Conservation (phyloP, 2,888 invertebrate species). For the Tortrix viridana region DNA sequence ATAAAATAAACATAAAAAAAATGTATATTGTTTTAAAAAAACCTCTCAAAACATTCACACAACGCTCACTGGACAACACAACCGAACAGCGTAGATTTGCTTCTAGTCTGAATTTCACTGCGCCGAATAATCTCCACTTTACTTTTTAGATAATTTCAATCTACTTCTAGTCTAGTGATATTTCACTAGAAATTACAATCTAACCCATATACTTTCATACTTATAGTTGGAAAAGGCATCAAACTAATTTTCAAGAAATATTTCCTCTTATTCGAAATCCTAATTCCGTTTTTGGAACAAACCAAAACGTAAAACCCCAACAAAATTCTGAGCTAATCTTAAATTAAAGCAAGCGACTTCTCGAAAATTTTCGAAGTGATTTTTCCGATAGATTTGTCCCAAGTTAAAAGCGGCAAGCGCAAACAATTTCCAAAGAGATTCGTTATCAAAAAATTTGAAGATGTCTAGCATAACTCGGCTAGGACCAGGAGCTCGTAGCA, state of each 20-base stretch:
- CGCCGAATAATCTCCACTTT: too few relatives aligned
- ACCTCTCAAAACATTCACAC: constrained; percentile 12
- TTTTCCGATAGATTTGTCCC: background rate
- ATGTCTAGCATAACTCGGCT: constrained; percentile 39
- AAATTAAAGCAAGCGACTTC: too few relatives aligned
- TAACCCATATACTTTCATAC: too few relatives aligned
- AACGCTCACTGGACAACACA: constrained; percentile 13
- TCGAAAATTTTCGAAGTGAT: background rate
- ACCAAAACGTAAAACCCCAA: too few relatives aligned
- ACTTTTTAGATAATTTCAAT: too few relatives aligned
- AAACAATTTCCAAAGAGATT: background rate
- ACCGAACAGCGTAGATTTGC: background rate
- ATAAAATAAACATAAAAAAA: constrained; percentile 1
- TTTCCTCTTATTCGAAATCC: too few relatives aligned
- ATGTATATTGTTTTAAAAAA: constrained; percentile 22
- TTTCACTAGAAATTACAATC: too few relatives aligned
- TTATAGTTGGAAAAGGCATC: too few relatives aligned
- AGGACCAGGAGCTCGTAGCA: constrained; percentile 71
- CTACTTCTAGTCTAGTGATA: too few relatives aligned
- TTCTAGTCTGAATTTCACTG: background rate
- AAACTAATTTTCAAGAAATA: too few relatives aligned
- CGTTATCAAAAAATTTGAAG: background rate
- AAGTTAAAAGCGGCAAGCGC: background rate
- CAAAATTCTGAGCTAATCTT: too few relatives aligned
- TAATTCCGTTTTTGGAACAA: too few relatives aligned